A percentile compares a stretch with the other conserved stretches of the same genome.
Conservation (phyloP, 2,797 vertebrate genomes). For the Microctenopoma lineatum region DNA sequence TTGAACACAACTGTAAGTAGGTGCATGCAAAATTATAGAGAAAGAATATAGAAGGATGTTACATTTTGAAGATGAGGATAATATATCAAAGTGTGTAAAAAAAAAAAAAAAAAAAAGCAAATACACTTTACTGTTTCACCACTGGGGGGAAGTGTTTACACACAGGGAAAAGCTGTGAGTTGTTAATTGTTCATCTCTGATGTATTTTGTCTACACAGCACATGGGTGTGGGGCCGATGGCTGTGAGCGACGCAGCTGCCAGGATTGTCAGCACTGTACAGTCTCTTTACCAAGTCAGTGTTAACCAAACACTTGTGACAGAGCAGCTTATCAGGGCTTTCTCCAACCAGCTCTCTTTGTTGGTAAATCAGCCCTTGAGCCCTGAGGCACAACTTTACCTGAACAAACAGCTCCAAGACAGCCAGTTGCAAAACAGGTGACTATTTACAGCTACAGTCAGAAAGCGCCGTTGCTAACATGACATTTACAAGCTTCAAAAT, state of each 20-base stretch:
- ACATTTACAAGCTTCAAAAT: background rate
- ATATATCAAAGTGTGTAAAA: background rate
- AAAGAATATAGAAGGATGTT: background rate
- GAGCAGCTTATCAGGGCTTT: slow-evolving; percentile 56
- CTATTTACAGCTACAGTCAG: slow-evolving; percentile 10
- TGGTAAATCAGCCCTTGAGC: slow-evolving; percentile 54
- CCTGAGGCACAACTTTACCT: slow-evolving; percentile 51
- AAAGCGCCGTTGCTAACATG: slow-evolving; percentile 3
- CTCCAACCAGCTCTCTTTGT: slow-evolving; percentile 26
- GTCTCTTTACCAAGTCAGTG: slow-evolving; percentile 64
- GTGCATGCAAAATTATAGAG: slow-evolving; percentile 1
- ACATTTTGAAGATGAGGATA: background rate
- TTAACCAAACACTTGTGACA: slow-evolving; percentile 50
- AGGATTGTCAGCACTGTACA: slow-evolving; percentile 66
- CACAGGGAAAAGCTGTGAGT: slow-evolving; percentile 19
- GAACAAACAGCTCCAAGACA: slow-evolving; percentile 58
- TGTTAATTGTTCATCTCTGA: slow-evolving; percentile 24
- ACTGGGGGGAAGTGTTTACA: slow-evolving; percentile 79
- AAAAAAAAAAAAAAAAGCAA: background rate
- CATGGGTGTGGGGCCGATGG: slow-evolving; percentile 51
- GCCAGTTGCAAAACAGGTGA: slow-evolving; percentile 77
- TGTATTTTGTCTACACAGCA: slow-evolving; percentile 64
- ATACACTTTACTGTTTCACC: slow-evolving; percentile 37
- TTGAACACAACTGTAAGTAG: slow-evolving; percentile 74
- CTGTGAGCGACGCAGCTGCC: slow-evolving; percentile 56